These are phyloP conservation scores for Neomorphus geoffroyi DNA, from an alignment of 2,797 vertebrate genomes.

Conservation along the genomic window DNA sequence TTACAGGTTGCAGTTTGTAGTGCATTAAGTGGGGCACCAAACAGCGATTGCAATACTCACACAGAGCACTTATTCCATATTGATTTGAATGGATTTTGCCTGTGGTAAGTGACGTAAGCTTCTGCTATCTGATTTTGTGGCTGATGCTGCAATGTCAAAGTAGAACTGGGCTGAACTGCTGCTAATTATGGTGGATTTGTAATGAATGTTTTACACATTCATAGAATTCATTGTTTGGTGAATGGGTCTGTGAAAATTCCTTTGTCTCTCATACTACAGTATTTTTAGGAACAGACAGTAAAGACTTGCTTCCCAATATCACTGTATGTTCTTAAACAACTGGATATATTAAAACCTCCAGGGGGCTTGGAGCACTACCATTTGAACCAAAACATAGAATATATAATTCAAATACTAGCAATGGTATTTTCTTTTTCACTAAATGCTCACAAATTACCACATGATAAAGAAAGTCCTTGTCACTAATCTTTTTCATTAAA, in stretches of 20 bases:
- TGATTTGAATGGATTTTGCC: neutral
- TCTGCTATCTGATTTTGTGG: neutral
- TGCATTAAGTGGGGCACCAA: neutral
- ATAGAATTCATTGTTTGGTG: neutral
- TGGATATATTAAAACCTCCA: neutral
- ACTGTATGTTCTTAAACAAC: neutral
- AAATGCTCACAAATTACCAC: neutral
- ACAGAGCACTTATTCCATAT: neutral
- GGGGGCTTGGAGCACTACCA: neutral
- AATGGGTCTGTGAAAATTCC: neutral
- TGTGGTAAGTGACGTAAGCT: neutral
- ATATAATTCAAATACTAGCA: neutral
- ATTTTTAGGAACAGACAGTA: neutral
- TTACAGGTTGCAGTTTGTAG: neutral
- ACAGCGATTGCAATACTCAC: neutral
- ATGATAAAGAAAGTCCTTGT: neutral
- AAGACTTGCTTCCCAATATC: neutral
- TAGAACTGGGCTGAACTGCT: neutral
- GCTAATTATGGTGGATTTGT: neutral
- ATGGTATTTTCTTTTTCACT: neutral
- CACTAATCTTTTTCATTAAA: neutral
- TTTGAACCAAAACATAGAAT: neutral
- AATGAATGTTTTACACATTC: neutral
- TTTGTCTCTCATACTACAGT: neutral
- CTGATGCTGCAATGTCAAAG: neutral